A percentile compares a stretch with the other conserved stretches of the same genome.
These are phyloP conservation scores for Calephelis nemesis DNA, from an alignment of 1,140 invertebrate genomes.

Conservation along the genomic window DNA sequence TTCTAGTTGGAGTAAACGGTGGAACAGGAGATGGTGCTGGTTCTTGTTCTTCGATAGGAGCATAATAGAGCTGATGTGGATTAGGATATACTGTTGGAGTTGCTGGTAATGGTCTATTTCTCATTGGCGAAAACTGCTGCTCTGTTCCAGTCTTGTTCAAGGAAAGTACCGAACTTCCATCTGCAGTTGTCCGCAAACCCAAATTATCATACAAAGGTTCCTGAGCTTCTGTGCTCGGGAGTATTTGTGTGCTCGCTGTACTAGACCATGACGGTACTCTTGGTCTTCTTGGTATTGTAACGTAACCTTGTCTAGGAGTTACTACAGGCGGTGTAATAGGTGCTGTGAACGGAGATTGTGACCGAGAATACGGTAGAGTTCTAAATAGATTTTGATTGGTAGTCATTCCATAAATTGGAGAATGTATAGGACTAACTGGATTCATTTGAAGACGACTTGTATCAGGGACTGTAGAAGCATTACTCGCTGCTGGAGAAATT, in stretches of 20 bases:
- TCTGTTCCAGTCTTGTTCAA: constrained; percentile 82
- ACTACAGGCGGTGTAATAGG: constrained; percentile 80
- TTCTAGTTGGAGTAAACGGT: constrained; percentile 52
- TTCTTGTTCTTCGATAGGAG: constrained; percentile 84
- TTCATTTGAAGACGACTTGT: constrained; percentile 77
- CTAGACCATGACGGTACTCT: constrained; percentile 90
- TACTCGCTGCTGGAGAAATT: constrained; percentile 85
- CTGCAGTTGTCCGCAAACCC: constrained; percentile 89
- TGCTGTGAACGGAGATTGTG: constrained; percentile 85
- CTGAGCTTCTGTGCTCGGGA: constrained; percentile 79
- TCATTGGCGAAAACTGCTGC: constrained; percentile 79
- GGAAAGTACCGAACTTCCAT: constrained; percentile 89
- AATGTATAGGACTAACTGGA: constrained; percentile 77
- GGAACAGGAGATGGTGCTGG: constrained; percentile 68
- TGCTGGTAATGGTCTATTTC: constrained; percentile 81
- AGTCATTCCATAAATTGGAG: constrained; percentile 78
- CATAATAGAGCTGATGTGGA: constrained; percentile 75
- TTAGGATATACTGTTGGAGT: constrained; percentile 73
- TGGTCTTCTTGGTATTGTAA: constrained; percentile 90
- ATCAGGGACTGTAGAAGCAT: constrained; percentile 88
- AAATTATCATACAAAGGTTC: constrained; percentile 93
- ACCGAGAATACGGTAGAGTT: constrained; percentile 86
- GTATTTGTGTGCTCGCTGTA: constrained; percentile 79
- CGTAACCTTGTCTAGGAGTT: constrained; percentile 87
- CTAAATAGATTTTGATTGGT: constrained; percentile 80